phyloP scores from a whole-genome alignment of 2,113 vertebrate genomes.

The Platichthys stellatus region DNA sequence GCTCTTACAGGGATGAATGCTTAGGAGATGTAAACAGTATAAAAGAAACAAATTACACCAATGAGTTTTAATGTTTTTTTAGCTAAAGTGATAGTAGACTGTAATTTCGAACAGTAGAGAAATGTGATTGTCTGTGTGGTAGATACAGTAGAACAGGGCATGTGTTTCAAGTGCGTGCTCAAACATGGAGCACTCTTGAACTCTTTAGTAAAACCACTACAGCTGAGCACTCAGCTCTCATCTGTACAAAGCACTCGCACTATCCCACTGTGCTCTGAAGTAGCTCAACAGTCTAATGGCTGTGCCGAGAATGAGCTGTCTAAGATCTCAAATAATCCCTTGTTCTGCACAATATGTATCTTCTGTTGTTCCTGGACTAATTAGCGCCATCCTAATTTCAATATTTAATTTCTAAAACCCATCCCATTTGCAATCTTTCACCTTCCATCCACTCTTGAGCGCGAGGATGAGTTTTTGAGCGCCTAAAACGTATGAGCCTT shows the following conservation, averaged over 20 bases:
- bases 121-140: neutral
- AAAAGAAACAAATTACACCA: neutral
- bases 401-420: neutral
- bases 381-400: neutral
- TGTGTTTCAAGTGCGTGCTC: constrained; percentile 9
- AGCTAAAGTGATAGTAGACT: neutral
- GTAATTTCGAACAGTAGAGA: too few species aligned
- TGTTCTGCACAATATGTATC: neutral
- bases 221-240: constrained; percentile 35
- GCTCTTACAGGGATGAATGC: neutral
- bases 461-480: too few species aligned
- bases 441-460: neutral
- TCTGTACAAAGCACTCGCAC: constrained; percentile 25
- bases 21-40: neutral
- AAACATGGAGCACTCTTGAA: constrained; percentile 7
- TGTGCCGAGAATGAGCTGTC: constrained; percentile 19
- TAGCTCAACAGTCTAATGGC: constrained; percentile 29
- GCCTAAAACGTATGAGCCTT: constrained; percentile 85
- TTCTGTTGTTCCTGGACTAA: neutral
- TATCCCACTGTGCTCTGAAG: constrained; percentile 42
- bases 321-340: constrained; percentile 11
- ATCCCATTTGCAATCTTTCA: neutral
- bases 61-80: neutral
- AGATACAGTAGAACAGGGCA: neutral
- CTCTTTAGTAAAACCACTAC: constrained; percentile 30